These are phyloP conservation scores for Anticlea derivata DNA, from an alignment of 2,888 invertebrate species.

Conservation along the genomic window DNA sequence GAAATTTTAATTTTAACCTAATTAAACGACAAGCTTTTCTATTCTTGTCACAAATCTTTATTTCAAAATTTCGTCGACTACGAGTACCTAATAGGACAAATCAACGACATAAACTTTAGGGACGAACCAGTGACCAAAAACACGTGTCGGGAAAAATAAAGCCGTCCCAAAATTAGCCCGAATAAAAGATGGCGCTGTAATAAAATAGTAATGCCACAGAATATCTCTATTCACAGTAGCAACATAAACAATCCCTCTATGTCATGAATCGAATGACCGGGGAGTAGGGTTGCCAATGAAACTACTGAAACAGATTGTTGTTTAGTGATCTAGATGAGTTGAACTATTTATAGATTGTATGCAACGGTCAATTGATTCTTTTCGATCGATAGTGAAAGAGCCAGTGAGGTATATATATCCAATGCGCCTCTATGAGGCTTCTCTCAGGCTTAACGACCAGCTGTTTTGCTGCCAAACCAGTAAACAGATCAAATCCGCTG, in stretches of 20 bases:
- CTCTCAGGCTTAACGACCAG: too few species aligned
- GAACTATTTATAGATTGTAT: too few species aligned
- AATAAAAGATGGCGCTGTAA: slow-evolving; percentile 20
- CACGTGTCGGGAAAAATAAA: slow-evolving; percentile 11
- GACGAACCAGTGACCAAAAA: neutral
- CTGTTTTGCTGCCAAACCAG: neutral
- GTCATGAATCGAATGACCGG: slow-evolving; percentile 27
- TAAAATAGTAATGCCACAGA: slow-evolving; percentile 23
- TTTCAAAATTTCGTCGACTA: too few species aligned
- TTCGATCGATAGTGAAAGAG: too few species aligned
- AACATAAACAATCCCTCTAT: slow-evolving; percentile 23
- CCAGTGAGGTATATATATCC: too few species aligned
- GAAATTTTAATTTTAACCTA: too few species aligned
- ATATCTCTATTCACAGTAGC: slow-evolving; percentile 21
- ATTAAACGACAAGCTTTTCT: too few species aligned
- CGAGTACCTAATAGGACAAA: neutral
- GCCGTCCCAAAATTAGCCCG: slow-evolving; percentile 16
- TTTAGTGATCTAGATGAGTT: too few species aligned
- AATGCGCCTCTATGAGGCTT: too few species aligned
- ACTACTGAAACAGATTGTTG: neutral
- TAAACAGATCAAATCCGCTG: neutral
- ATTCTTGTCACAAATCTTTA: neutral
- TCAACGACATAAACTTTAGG: neutral
- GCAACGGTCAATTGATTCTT: too few species aligned
- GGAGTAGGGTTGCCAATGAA: slow-evolving; percentile 14